These are phyloP conservation scores for Alentia gelatinosa DNA, from an alignment of 2,888 invertebrate genomes.

Conservation along the genomic window DNA sequence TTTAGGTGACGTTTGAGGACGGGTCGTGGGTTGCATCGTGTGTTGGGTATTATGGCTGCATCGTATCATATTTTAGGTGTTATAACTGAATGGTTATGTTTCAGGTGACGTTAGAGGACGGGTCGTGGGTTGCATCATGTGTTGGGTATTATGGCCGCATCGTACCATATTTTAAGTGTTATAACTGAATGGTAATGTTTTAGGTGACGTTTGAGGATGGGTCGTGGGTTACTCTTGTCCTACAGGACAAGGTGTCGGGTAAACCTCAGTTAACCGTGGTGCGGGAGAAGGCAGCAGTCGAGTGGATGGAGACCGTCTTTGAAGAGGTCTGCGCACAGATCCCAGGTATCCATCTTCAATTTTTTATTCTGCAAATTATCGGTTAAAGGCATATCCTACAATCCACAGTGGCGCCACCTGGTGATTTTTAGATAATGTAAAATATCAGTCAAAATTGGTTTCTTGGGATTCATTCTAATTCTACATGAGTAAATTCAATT, in stretches of 20 bases:
- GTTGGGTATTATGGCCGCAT: no score
- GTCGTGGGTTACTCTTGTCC: neutral
- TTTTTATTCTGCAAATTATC: neutral
- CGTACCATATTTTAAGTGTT: no score
- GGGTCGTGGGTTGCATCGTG: no score
- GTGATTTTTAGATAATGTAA: neutral
- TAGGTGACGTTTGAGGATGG: slow-evolving; percentile 39
- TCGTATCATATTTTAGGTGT: no score
- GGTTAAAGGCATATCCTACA: neutral
- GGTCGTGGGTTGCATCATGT: no score
- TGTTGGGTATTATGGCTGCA: no score
- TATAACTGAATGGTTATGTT: no score
- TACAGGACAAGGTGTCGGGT: slow-evolving; percentile 37
- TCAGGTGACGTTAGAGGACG: no score
- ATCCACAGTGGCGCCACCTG: neutral
- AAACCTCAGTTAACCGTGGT: slow-evolving; percentile 45
- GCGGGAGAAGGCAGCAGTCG: slow-evolving; percentile 57
- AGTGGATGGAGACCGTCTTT: slow-evolving; percentile 57
- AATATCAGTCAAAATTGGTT: neutral
- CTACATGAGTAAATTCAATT: neutral
- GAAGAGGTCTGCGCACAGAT: slow-evolving; percentile 45
- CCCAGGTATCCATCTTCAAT: slow-evolving; percentile 36
- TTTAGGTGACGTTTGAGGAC: no score
- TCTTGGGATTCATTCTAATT: neutral
- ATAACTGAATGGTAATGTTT: no score